A percentile compares a stretch with the other conserved stretches of the same genome.
Evolutionary conservation across 1,140 invertebrate genomes (phyloP).

Genomic region (Triops cancriformis): DNA sequence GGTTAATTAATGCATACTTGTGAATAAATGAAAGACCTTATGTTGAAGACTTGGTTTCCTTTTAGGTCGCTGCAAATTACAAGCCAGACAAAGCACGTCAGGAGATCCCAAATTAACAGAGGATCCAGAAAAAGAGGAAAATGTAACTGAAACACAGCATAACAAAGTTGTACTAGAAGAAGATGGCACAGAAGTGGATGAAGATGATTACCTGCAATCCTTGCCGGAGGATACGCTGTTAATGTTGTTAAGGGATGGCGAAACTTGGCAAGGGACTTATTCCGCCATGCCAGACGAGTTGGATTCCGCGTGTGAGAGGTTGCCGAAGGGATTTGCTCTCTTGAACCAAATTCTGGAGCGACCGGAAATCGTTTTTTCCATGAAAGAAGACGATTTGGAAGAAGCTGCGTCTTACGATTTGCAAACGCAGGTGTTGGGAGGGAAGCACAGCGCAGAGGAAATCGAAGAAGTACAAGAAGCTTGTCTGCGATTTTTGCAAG

Average conservation of each 20-base stretch:
- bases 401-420: neutral
- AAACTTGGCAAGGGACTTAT: neutral
- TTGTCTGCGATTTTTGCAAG: neutral
- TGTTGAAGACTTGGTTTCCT: neutral
- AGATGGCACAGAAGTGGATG: constrained; percentile 46
- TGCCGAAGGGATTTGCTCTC: neutral
- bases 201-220: constrained; percentile 43
- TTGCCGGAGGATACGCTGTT: constrained; percentile 42
- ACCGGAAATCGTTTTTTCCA: neutral
- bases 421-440: neutral
- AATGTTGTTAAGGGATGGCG: constrained; percentile 36
- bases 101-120: neutral
- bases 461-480: neutral
- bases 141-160: neutral
- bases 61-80: neutral
- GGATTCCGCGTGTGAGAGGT: neutral
- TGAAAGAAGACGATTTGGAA: neutral
- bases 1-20: neutral
- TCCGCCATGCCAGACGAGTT: neutral
- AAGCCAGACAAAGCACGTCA: neutral
- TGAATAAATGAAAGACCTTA: neutral
- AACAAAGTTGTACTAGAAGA: constrained; percentile 40
- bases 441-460: neutral
- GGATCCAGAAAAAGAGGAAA: neutral
- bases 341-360: neutral